These are phyloP conservation scores for Calephelis nemesis DNA, from an alignment of 1,140 invertebrate genomes.

Conservation along the genomic window DNA sequence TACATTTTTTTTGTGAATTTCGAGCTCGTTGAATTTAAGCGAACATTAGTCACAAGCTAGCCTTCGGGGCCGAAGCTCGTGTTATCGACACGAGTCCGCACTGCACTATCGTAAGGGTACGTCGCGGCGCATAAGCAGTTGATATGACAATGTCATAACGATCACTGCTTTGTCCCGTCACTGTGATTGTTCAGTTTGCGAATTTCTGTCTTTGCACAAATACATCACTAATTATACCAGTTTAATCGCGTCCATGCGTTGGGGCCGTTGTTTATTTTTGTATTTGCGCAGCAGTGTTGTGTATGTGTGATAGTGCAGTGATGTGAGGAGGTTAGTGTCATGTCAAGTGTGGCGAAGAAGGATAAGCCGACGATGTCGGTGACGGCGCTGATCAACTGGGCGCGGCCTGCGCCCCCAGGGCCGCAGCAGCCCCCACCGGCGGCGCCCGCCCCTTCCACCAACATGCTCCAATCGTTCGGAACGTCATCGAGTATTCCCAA, in stretches of 20 bases:
- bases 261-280: conserved; percentile 30
- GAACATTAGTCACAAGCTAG: conserved; percentile 72
- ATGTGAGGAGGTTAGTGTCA: conserved; percentile 74
- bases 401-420: conserved; percentile 55
- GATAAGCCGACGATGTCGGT: conserved; percentile 92
- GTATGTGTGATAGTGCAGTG: conserved; percentile 49
- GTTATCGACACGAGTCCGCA: conserved; percentile 46
- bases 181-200: conserved; percentile 22
- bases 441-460: conserved; percentile 75
- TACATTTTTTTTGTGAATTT: conserved; percentile 74
- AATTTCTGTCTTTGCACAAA: conserved; percentile 16
- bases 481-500: conserved; percentile 52
- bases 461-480: conserved; percentile 53
- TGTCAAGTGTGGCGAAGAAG: conserved; percentile 86
- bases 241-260: conserved; percentile 5
- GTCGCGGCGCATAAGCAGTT: conserved; percentile 58
- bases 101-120: too few relatives aligned
- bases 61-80: conserved; percentile 52
- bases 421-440: conserved; percentile 55
- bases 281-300: conserved; percentile 40
- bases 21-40: conserved; percentile 69
- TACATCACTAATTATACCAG: neutral
- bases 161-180: conserved; percentile 53
- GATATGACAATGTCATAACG: conserved; percentile 72
- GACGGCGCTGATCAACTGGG: conserved; percentile 85